These are phyloP conservation scores for Hystrix cristata DNA, from an alignment of 2,113 vertebrate species.

Conservation along the genomic window DNA sequence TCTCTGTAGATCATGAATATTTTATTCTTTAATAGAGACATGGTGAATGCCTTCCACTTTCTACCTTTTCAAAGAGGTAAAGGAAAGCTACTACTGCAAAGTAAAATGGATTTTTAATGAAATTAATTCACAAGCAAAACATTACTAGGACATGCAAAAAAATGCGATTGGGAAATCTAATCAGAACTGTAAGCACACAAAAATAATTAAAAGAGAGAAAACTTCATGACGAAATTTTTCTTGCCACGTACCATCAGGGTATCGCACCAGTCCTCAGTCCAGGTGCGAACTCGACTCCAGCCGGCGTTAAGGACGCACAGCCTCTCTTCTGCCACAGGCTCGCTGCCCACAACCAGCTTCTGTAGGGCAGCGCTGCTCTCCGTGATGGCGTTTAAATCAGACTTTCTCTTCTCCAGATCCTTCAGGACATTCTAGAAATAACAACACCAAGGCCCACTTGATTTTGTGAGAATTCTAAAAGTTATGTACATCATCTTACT, in stretches of 20 bases:
- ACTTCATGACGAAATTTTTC: rapidly evolving
- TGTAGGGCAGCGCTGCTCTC: slow-evolving; percentile 94
- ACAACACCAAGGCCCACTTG: neutral
- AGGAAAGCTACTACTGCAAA: neutral
- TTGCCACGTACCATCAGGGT: slow-evolving; percentile 91
- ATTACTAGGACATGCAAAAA: neutral
- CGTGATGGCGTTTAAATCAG: slow-evolving; percentile 91
- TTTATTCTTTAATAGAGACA: neutral
- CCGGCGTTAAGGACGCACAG: slow-evolving; percentile 93
- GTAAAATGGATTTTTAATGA: neutral
- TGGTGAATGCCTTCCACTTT: neutral
- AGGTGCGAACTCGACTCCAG: slow-evolving; percentile 94
- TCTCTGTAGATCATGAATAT: neutral
- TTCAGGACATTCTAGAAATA: slow-evolving; percentile 93
- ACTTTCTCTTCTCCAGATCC: slow-evolving; percentile 94
- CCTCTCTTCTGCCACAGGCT: slow-evolving; percentile 91
- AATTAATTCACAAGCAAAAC: slow-evolving; percentile 46
- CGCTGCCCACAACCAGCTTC: slow-evolving; percentile 93
- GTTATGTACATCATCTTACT: neutral
- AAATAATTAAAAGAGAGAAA: neutral
- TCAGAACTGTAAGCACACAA: neutral
- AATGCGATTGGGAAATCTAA: neutral
- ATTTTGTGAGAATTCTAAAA: neutral
- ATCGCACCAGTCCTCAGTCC: slow-evolving; percentile 96
- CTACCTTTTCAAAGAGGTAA: slow-evolving; percentile 1